Base-by-base conservation (phyloP, 2,113 vertebrate species). In the Brienomyrus brachyistius region DNA sequence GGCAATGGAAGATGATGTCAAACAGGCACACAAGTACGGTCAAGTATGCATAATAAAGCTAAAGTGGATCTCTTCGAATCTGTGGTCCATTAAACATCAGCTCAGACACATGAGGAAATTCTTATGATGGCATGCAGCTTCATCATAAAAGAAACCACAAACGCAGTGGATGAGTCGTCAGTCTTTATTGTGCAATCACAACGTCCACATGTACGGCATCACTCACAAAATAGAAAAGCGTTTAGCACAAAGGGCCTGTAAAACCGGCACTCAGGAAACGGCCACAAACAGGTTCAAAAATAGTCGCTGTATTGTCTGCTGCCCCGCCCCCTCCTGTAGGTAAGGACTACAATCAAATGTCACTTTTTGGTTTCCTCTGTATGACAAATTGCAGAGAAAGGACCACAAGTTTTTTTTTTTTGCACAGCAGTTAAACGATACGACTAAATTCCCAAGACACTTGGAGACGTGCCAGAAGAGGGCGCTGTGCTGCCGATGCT, bases 371-470 rank as follows among this genome's bases (percentile, higher is more conserved):
- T 9, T 70, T 56, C 23, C 88, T 90, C 85, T 74, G 86, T 56
- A 11, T 0, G 21, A 77, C 50, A 43, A 91, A 82, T 62, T 88
- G 94, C 92, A 93, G 17, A 66, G 51, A 13, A 74, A 6, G 52
- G 83, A 92, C 48, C 83, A 59, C 23, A 35, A 86, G 89, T 51
- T 91, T 48, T n/a, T 31, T n/a, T 31, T 31, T 85, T 19, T 66
- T 89, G 89, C 23, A 94, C 84, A 93, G 91, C 94, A 93, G 87
- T 89, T 92, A 80, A 2, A 83, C 15, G 51, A 70, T 54, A 90
- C 91, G 66, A 90, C 45, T 87, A 86, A 91, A 90, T 87, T 93
- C 90, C 93, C 90, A 95, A 95, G 95, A 96, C 95, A 95, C 94
- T 95, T 94, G 88, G 15, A 80, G 74, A 92, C 92, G 90, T 51